Evolutionary conservation across 2,113 vertebrate species (phyloP).

Genomic region (Helogale parvula): DNA sequence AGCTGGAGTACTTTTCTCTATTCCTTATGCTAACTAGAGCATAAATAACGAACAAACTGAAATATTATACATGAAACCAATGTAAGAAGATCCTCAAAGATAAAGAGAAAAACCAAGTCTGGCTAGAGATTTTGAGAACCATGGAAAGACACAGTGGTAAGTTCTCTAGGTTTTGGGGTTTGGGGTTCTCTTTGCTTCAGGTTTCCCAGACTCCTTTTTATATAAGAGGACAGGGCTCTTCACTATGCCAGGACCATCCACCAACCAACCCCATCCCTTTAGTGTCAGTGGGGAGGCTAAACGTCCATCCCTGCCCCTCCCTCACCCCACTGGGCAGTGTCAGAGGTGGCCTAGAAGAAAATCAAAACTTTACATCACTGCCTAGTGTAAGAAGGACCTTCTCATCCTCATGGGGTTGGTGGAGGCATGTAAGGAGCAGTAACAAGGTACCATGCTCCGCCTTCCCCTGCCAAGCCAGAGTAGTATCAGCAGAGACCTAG

Average conservation of each 20-base stretch:
- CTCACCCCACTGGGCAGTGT: not conserved
- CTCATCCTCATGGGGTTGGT: fast-evolving
- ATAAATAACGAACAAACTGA: not conserved
- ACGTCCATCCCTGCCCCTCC: not conserved
- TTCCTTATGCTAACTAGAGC: not conserved
- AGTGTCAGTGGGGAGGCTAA: not conserved
- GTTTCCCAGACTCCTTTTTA: not conserved
- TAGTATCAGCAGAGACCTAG: not conserved
- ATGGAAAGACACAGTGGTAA: not conserved
- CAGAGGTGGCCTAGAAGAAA: not conserved
- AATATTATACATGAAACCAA: not conserved
- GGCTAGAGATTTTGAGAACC: not conserved
- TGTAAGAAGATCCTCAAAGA: not conserved
- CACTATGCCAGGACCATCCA: not conserved
- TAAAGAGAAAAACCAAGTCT: not conserved
- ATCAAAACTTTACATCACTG: not conserved
- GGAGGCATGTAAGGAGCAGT: not conserved
- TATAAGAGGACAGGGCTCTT: not conserved
- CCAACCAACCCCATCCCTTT: fast-evolving
- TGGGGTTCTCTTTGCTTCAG: not conserved
- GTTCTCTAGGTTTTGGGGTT: not conserved
- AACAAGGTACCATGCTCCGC: not conserved
- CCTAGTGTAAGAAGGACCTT: not conserved
- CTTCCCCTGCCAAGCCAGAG: not conserved
- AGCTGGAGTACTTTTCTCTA: not conserved